These are phyloP conservation scores for Eupristina koningsbergeri DNA, from an alignment of 1,140 invertebrate genomes.

Conservation along the genomic window DNA sequence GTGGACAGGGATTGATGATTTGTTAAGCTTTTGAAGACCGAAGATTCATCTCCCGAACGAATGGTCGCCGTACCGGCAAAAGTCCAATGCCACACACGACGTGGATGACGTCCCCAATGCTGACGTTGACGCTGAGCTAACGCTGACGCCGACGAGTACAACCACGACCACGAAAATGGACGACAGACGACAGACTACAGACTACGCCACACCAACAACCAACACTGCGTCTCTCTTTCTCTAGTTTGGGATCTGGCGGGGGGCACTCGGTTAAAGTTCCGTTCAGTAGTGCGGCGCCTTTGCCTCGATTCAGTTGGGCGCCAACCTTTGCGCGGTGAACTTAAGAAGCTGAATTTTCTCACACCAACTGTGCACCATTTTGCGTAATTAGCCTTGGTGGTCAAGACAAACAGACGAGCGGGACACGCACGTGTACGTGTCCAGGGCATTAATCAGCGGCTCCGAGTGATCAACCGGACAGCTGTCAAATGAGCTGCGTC, in stretches of 20 bases:
- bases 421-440: neutral
- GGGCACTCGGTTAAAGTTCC: conserved; percentile 11
- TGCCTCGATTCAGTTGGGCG: conserved; percentile 36
- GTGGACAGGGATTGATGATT: neutral
- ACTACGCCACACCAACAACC: neutral
- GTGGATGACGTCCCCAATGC: too few species aligned
- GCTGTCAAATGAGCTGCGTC: too few species aligned
- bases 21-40: neutral
- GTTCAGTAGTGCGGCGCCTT: conserved; percentile 17
- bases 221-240: neutral
- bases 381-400: neutral
- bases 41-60: neutral
- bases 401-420: too few species aligned
- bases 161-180: too few species aligned
- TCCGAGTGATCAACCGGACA: too few species aligned
- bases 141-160: too few species aligned
- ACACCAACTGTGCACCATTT: neutral
- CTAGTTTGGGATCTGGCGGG: neutral
- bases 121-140: too few species aligned
- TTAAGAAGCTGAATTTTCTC: neutral
- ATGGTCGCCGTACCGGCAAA: neutral
- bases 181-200: too few species aligned
- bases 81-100: neutral
- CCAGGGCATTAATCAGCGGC: too few species aligned
- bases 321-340: conserved; percentile 42